A percentile compares a stretch with the other conserved stretches of the same genome.
Conservation (phyloP, 2,113 vertebrate genomes). For the Amazona guildingii region DNA sequence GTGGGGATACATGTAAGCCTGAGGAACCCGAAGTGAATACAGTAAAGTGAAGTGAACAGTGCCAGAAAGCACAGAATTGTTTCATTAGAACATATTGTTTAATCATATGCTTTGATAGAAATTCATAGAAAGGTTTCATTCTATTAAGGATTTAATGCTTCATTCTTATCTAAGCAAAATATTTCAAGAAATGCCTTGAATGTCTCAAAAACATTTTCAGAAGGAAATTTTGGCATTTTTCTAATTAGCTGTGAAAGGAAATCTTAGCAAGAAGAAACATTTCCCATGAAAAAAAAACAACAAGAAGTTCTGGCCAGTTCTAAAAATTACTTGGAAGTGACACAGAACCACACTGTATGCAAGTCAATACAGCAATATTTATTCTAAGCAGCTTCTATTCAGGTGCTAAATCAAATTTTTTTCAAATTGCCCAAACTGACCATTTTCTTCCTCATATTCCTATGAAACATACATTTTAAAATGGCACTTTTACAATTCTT, state of each 20-base stretch:
- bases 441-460: background rate
- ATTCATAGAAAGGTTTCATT: background rate
- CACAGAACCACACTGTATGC: background rate
- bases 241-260: background rate
- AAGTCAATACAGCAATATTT: background rate
- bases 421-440: background rate
- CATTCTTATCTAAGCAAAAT: background rate
- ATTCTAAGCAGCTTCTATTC: background rate
- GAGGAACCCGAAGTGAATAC: background rate
- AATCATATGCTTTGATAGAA: background rate
- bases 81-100: background rate
- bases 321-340: background rate
- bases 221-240: background rate
- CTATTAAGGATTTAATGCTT: background rate
- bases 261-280: background rate
- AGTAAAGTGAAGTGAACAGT: background rate
- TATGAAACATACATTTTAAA: background rate
- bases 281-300: background rate
- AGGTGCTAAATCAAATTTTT: background rate
- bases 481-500: background rate
- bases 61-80: background rate
- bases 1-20: background rate
- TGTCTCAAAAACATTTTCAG: background rate
- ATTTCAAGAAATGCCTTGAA: background rate
- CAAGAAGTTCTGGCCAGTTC: background rate